phyloP scores from a whole-genome alignment of 2,113 vertebrate genomes.

The Bubalus kerabau region DNA sequence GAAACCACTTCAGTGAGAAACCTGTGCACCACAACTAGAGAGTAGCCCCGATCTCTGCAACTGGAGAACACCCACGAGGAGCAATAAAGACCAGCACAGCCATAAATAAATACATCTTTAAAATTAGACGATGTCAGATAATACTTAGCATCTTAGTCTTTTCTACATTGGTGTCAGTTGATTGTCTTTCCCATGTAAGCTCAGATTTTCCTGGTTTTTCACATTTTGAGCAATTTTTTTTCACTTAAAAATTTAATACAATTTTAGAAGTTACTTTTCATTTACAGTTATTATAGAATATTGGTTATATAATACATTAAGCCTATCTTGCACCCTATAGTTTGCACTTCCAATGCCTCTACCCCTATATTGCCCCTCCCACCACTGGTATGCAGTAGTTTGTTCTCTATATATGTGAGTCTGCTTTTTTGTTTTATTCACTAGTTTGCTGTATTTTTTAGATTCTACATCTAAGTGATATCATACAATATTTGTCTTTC shows the following conservation, averaged over 20 bases:
- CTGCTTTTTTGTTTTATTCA: neutral
- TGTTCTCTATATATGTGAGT: neutral
- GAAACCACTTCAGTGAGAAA: neutral
- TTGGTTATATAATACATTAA: neutral
- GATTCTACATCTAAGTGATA: neutral
- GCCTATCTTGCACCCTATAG: neutral
- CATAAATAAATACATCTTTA: neutral
- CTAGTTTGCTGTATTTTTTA: neutral
- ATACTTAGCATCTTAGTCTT: neutral
- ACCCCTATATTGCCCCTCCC: neutral
- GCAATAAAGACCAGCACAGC: neutral
- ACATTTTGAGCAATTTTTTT: neutral
- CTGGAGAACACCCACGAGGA: neutral
- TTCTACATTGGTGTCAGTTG: neutral
- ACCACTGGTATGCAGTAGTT: neutral
- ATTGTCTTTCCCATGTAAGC: neutral
- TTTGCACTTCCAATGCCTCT: neutral
- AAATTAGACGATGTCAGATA: neutral
- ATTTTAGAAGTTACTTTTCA: neutral
- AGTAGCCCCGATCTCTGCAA: neutral
- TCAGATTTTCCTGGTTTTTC: neutral
- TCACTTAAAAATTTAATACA: neutral
- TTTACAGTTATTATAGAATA: neutral
- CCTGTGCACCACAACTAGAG: neutral
- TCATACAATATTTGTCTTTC: neutral